A percentile compares a stretch with the other conserved stretches of the same genome.
Evolutionary conservation across 2,888 invertebrate species (phyloP).

Genomic region (Thyatira batis): DNA sequence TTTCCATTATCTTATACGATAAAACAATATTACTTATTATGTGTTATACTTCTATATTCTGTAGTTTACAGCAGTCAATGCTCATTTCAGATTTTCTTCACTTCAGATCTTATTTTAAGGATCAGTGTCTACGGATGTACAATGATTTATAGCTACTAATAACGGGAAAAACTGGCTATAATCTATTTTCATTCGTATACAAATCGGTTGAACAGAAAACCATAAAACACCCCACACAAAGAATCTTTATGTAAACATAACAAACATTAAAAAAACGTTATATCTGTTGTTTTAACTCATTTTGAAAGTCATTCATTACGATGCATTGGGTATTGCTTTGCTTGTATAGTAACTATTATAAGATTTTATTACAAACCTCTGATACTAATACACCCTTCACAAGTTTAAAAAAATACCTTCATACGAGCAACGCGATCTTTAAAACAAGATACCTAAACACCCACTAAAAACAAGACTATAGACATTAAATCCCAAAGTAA

Average conservation of each 20-base stretch:
- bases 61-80: slow-evolving; percentile 8
- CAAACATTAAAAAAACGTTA: slow-evolving; percentile 74
- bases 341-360: slow-evolving; percentile 58
- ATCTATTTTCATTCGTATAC: slow-evolving; percentile 81
- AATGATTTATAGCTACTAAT: slow-evolving; percentile 80
- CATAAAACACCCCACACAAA: slow-evolving; percentile 81
- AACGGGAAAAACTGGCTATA: slow-evolving; percentile 81
- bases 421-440: too few relatives aligned
- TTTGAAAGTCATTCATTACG: slow-evolving; percentile 74
- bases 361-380: slow-evolving; percentile 45
- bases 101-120: slow-evolving; percentile 72
- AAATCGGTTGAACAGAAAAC: slow-evolving; percentile 82
- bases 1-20: too few relatives aligned
- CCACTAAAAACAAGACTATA: too few relatives aligned
- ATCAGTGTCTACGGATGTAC: slow-evolving; percentile 69
- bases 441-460: too few relatives aligned
- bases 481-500: too few relatives aligned
- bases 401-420: too few relatives aligned
- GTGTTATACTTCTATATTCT: neutral
- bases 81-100: slow-evolving; percentile 38
- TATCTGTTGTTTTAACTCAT: slow-evolving; percentile 80
- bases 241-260: slow-evolving; percentile 81
- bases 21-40: too few relatives aligned
- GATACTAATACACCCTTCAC: slow-evolving; percentile 14
- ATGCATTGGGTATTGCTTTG: slow-evolving; percentile 57